A percentile compares a stretch with the other conserved stretches of the same genome.
These are phyloP conservation scores for Pteropus rufus DNA, from an alignment of 2,797 vertebrate genomes.

Conservation along the genomic window DNA sequence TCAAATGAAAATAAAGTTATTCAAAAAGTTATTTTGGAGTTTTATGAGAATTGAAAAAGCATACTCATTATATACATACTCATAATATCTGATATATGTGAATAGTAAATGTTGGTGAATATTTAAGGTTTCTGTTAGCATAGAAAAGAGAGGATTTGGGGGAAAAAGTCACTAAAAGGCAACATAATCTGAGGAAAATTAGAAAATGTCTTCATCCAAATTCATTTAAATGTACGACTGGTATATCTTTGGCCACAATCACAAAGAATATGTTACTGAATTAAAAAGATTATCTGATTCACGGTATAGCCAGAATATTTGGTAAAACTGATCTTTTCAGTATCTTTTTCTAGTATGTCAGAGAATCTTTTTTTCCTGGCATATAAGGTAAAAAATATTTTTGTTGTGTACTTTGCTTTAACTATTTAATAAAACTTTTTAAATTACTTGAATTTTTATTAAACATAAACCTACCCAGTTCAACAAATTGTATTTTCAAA, in stretches of 20 bases:
- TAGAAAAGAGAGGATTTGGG: neutral
- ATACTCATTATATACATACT: neutral
- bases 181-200: conserved; percentile 15
- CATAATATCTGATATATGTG: neutral
- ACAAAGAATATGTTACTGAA: neutral
- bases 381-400: neutral
- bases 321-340: neutral
- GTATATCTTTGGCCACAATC: neutral
- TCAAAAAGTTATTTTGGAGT: neutral
- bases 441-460: conserved; percentile 56
- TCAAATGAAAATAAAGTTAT: conserved; percentile 9
- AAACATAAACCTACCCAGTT: conserved; percentile 17
- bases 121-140: neutral
- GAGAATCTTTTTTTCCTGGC: neutral
- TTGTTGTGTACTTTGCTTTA: neutral
- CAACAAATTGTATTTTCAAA: neutral
- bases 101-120: neutral
- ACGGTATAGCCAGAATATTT: conserved; percentile 24
- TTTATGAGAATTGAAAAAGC: conserved; percentile 18
- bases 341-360: conserved; percentile 17
- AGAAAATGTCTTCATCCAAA: neutral
- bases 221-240: neutral
- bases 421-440: conserved; percentile 43
- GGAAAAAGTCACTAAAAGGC: neutral
- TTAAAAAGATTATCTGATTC: conserved; percentile 14